phyloP scores from a whole-genome alignment of 2,888 invertebrate species.

The Pantelozetes paolii region DNA sequence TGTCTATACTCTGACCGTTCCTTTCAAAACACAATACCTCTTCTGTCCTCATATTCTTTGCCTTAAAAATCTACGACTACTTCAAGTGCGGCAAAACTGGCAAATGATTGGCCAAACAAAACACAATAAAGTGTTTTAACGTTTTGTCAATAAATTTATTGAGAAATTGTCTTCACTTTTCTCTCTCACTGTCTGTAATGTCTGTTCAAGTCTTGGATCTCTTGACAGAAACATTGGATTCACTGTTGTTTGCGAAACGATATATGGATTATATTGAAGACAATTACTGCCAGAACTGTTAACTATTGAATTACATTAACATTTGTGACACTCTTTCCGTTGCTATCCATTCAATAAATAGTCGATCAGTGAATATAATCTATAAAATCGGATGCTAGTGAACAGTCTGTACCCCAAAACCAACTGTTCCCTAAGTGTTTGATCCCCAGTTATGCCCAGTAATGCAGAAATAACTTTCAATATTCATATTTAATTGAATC shows the following conservation, averaged over 20 bases:
- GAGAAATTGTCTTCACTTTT: not conserved
- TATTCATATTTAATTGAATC: constrained; percentile 28
- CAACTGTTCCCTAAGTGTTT: not conserved
- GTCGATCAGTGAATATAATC: not conserved
- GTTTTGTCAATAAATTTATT: not conserved
- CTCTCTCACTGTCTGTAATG: not conserved
- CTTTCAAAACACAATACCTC: not conserved
- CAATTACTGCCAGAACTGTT: not conserved
- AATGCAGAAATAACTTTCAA: constrained; percentile 20
- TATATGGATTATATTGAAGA: not conserved
- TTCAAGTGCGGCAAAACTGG: not conserved
- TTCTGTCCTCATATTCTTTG: not conserved
- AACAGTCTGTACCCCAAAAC: not conserved
- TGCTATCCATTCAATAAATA: constrained; percentile 1
- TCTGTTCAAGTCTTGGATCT: not conserved
- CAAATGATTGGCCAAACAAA: not conserved
- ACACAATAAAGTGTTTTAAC: not conserved
- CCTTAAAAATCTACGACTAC: not conserved
- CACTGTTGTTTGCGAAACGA: not conserved
- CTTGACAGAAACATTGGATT: not conserved
- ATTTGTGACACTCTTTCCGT: constrained; percentile 18
- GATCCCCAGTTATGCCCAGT: no score
- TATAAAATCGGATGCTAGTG: not conserved
- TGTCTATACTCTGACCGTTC: not conserved
- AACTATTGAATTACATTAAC: constrained; percentile 13